Base-by-base conservation (phyloP, 1,140 invertebrate species). In the Cydia splendana region DNA sequence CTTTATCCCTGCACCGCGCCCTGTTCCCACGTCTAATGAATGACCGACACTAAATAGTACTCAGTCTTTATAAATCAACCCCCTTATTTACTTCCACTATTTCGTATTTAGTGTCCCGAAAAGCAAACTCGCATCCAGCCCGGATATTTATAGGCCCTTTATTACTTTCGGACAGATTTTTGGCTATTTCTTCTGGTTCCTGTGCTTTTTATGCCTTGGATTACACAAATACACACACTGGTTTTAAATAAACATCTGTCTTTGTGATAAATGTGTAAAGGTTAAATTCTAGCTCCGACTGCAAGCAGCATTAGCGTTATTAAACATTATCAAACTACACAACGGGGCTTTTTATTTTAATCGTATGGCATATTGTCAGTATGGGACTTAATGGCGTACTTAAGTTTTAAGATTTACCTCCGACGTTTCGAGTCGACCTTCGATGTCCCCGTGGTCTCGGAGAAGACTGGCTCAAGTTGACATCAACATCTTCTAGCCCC, bases 11-110 rank as follows among this genome's bases (percentile, higher is more conserved):
- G n/a, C 2, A 38, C 67, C n/a, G 18, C n/a, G 9, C 67, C 67
- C n/a, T 7, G 18, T 42, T 71, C 67, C 30, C 34, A 71, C 67
- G 67, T 42, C 65, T 69, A 69, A 69, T 69, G 65, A 69, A 69
- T 69, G 65, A 12, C 65, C 15, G 65, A 69, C 65, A 69, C 65
- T 69, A 69, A 69, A 69, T 69, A 69, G 65, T 20, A 42, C 65
- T 69, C 65, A 18, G 65, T 69, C 65, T 69, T 69, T 69, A 69
- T 69, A 69, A 69, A 69, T 69, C 65, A 69, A 69, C 65, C 65
- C 62, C 30, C 13, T 69, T 69, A 69, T 69, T 69, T 69, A 69
- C 65, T 38, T 69, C 65, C 65, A 69, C 65, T 69, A 69, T 69
- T 69, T 69, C 65, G 30, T 34, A 71, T 71, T 71, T 45, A 71